phyloP scores from a whole-genome alignment of 53 echinoderm and acorn worm genomes.

The Actinopyga echinites region DNA sequence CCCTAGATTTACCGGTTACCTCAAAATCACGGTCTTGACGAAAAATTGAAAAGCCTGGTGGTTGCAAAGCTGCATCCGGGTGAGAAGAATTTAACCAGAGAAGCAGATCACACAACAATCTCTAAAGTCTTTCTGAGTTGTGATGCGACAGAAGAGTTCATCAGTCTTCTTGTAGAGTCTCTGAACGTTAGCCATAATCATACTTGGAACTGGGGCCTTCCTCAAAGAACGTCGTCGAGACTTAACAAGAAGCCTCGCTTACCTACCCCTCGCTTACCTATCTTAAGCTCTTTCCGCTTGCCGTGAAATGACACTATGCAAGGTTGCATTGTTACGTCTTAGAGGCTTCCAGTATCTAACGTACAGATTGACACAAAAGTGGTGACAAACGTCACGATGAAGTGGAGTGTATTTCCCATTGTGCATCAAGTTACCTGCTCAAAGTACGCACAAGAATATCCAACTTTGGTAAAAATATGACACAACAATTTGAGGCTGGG shows the following conservation, averaged over 20 bases:
- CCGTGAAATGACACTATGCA: no score
- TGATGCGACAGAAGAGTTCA: slow-evolving; percentile 20
- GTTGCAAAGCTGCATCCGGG: slow-evolving; percentile 37
- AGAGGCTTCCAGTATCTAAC: no score
- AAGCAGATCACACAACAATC: slow-evolving; percentile 25
- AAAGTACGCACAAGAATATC: no score
- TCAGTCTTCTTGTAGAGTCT: slow-evolving; percentile 32
- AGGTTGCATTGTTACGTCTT: no score
- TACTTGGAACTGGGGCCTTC: slow-evolving; percentile 7
- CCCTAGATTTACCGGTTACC: slow-evolving; percentile 1
- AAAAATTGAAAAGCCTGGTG: slow-evolving; percentile 30
- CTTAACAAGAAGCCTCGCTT: slow-evolving; percentile 29
- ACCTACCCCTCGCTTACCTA: slow-evolving; percentile 47
- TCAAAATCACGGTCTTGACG: slow-evolving; percentile 32
- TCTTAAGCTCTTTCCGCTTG: no score
- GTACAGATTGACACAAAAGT: no score
- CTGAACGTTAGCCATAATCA: slow-evolving; percentile 39
- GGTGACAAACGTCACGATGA: no score
- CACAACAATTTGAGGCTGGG: no score
- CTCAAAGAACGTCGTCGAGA: slow-evolving; percentile 30
- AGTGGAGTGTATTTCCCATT: no score
- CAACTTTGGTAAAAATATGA: no score
- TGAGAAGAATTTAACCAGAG: slow-evolving; percentile 24
- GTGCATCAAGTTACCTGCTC: no score
- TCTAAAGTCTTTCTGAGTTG: slow-evolving; percentile 32